Evolutionary conservation across 2,888 invertebrate genomes (phyloP), one percentile per base, ranked within the genome.

Genomic region (Lucinisca nassula): DNA sequence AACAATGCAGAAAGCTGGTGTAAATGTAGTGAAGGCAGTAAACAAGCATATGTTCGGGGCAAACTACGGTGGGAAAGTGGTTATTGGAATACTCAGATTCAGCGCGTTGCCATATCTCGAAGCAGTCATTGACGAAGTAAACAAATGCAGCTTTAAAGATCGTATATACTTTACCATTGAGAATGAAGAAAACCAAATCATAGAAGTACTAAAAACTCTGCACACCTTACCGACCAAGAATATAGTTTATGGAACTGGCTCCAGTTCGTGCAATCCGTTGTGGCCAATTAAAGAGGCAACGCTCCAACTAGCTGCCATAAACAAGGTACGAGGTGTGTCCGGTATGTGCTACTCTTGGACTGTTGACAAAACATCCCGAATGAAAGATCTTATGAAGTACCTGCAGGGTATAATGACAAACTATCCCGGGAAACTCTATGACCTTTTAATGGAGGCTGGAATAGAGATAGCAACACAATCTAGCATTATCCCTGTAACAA

Each of bases 121-220:
- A 32, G 40, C 81, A 38, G 75, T 75, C 0, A 75, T 67, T 24
- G n/a, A 49, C 0, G 75, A 75, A 10, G 61, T 70, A 35, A 49
- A 82, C 10, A 61, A 32, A 12, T 67, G 67, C 1, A 14, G 14
- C 0, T 82, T 37, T 61, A 51, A 67, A 70, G 37, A 27, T 21
- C 82, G 82, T 21, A 58, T 67, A 14, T 82, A 76, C n/a, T 82
- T 76, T 30, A 51, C 76, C 17, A 76, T 82, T 21, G 82, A 82
- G n/a, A n/a, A 49, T 8, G 82, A 76, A 12, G 49, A 76, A 45
- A 49, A 82, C 27, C 27, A 79, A 8, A 82, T 82, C 45, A 67
- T 14, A 0, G 51, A 61, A 32, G 58, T 75, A 1, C 38, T 82
- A 0, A 27, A 40, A 27, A 61, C 73, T 35, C 74, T 82, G 21